Evolutionary conservation across 2,888 invertebrate species (phyloP).

Genomic region (Synanthedon tipuliformis): DNA sequence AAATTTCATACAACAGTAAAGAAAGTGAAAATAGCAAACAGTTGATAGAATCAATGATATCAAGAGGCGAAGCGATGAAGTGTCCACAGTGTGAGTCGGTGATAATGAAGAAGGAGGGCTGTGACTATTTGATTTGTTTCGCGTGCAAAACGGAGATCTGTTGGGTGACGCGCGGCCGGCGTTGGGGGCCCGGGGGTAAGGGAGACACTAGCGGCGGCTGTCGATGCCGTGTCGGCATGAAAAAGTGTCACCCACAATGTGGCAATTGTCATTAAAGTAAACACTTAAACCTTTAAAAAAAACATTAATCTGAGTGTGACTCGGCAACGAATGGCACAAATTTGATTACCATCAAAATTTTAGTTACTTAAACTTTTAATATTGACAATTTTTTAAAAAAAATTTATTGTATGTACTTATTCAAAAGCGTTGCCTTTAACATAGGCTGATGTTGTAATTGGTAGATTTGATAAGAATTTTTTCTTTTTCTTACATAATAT

Average conservation of each 20-base stretch:
- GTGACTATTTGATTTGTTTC: constrained; percentile 91
- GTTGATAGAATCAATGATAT: constrained; percentile 84
- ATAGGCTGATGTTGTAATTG: no score
- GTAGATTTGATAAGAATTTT: no score
- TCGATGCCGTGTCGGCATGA: constrained; percentile 82
- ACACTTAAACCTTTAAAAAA: no score
- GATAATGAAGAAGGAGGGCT: constrained; percentile 92
- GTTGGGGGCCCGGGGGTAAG: constrained; percentile 77
- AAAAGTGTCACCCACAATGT: constrained; percentile 86
- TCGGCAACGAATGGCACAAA: no score
- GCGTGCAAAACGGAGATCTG: constrained; percentile 95
- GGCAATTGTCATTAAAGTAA: constrained; percentile 78
- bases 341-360: no score
- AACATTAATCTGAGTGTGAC: no score
- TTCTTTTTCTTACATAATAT: no score
- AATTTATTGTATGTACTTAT: no score
- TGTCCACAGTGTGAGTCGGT: constrained; percentile 86
- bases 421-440: no score
- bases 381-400: no score
- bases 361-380: no score
- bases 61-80: constrained; percentile 84
- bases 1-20: constrained; percentile 63
- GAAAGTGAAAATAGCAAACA: constrained; percentile 79
- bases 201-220: constrained; percentile 88
- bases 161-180: constrained; percentile 87